A percentile compares a stretch with the other conserved stretches of the same genome.
phyloP scores from a whole-genome alignment of 2,888 invertebrate species.

The Chromoteleia sp. region DNA sequence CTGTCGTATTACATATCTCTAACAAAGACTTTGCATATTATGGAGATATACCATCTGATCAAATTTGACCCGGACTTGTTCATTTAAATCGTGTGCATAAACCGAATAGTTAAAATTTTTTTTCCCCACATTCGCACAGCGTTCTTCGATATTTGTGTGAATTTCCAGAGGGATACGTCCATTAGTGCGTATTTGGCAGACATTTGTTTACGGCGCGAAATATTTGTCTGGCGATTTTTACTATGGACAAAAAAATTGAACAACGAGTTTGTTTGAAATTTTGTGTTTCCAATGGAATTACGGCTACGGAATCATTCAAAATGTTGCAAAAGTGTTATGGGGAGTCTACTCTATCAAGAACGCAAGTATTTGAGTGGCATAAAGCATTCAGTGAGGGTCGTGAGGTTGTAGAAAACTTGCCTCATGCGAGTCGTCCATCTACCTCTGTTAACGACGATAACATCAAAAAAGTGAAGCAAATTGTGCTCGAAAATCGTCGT shows the following conservation, averaged over 20 bases:
- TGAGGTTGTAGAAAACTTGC: constrained; percentile 10
- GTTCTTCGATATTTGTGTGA: no score
- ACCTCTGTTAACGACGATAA: not conserved
- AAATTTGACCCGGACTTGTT: no score
- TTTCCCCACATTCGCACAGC: no score
- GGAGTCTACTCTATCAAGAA: constrained; percentile 3
- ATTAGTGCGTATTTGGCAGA: no score
- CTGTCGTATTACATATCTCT: no score
- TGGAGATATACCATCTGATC: no score
- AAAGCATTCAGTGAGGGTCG: not conserved
- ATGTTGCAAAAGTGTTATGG: constrained; percentile 1
- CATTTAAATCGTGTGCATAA: no score
- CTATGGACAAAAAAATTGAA: not conserved
- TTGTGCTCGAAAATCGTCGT: constrained; percentile 19
- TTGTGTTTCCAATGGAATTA: constrained; percentile 1
- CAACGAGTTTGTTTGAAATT: constrained; percentile 8
- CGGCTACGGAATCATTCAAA: constrained; percentile 2
- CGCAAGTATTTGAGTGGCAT: constrained; percentile 6
- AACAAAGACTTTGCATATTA: no score
- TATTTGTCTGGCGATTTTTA: not conserved
- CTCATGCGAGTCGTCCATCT: constrained; percentile 13
- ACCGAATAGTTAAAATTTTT: no score
- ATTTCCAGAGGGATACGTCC: no score
- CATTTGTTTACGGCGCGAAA: no score
- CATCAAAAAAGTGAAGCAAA: constrained; percentile 14